Conservation (phyloP, 1,140 invertebrate genomes). For the Laupala kohalensis region DNA sequence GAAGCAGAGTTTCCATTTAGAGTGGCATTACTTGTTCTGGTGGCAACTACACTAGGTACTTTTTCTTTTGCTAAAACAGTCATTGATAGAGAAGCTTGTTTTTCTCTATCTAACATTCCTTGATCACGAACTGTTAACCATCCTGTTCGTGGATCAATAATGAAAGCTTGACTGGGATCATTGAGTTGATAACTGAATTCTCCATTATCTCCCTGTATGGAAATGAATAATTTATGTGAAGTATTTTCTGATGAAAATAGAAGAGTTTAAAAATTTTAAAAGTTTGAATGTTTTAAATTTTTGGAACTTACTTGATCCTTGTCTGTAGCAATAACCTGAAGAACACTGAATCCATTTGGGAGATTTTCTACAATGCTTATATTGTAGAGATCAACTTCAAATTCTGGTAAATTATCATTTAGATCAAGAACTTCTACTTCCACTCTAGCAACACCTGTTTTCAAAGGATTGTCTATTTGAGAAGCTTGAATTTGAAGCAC, state of each 20-base stretch:
- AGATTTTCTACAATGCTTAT: slow-evolving; percentile 84
- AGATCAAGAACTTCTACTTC: slow-evolving; percentile 67
- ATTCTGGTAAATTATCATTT: slow-evolving; percentile 72
- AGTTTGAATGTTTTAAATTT: background rate
- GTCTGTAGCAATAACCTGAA: slow-evolving; percentile 67
- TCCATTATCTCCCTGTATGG: slow-evolving; percentile 54
- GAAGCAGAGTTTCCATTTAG: slow-evolving; percentile 35
- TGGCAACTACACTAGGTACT: slow-evolving; percentile 40
- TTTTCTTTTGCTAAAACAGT: slow-evolving; percentile 64
- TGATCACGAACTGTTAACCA: slow-evolving; percentile 76
- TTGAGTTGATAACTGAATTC: slow-evolving; percentile 67
- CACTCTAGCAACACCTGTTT: slow-evolving; percentile 53
- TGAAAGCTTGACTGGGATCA: slow-evolving; percentile 61
- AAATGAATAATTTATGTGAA: background rate
- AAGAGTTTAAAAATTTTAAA: background rate
- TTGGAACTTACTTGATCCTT: slow-evolving; percentile 42
- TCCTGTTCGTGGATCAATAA: slow-evolving; percentile 60
- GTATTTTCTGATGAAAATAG: background rate
- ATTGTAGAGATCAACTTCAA: slow-evolving; percentile 77
- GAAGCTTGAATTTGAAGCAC: slow-evolving; percentile 62
- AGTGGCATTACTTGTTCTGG: background rate
- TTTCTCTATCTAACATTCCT: slow-evolving; percentile 63
- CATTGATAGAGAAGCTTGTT: slow-evolving; percentile 49
- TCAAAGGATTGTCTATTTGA: slow-evolving; percentile 62
- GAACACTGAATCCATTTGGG: slow-evolving; percentile 69